Conservation (phyloP, 1,140 invertebrate species). For the Heliconius eleuchia region DNA sequence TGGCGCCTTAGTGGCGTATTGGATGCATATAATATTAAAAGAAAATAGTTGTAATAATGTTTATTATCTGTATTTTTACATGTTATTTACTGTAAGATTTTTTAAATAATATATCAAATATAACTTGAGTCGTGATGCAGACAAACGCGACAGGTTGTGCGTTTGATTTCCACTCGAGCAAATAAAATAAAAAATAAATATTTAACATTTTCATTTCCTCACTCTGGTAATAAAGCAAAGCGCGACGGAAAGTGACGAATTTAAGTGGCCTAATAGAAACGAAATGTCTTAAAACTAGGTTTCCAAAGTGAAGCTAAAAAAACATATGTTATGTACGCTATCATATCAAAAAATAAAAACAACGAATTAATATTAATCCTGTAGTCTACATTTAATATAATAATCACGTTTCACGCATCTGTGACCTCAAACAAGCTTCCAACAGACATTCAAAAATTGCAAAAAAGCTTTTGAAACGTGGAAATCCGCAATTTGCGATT, state of each 20-base stretch:
- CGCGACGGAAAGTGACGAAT: not conserved
- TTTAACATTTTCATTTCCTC: not conserved
- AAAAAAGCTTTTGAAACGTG: not conserved
- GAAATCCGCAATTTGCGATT: not conserved
- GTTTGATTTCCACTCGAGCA: not conserved
- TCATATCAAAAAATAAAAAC: not conserved
- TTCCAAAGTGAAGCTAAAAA: no score
- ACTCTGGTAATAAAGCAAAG: not conserved
- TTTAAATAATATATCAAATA: not conserved
- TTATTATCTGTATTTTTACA: no score
- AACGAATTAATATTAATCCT: not conserved
- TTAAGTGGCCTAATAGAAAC: no score
- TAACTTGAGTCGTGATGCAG: not conserved
- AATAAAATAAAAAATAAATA: not conserved
- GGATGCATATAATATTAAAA: no score
- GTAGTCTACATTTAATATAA: not conserved
- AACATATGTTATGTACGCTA: no score
- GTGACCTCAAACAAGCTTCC: not conserved
- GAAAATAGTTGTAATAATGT: no score
- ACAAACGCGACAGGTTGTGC: not conserved
- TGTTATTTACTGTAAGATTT: no score
- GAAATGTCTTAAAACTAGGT: not conserved
- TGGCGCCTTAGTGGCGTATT: not conserved
- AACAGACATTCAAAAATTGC: not conserved
- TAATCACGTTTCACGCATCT: conserved; percentile 1